Conservation (phyloP, 2,797 vertebrate species). For the Malurus leucopterus region DNA sequence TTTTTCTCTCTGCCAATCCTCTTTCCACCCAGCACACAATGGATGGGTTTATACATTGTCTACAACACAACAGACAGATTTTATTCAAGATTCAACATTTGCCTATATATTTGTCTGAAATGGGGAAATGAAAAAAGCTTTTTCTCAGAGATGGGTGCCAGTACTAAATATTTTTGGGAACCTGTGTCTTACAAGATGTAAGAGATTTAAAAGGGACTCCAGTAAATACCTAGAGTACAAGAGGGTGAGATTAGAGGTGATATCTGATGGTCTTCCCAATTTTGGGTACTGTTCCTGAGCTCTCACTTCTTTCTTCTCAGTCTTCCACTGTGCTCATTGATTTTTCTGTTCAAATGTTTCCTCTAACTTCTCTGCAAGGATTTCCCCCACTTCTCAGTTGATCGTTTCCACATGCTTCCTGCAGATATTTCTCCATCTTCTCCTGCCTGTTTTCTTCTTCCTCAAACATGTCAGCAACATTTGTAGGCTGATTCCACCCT, state of each 20-base stretch:
- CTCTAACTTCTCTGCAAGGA: not conserved
- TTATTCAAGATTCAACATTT: not conserved
- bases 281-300: not conserved
- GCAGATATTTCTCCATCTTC: not conserved
- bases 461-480: not conserved
- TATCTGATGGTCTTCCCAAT: not conserved
- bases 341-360: not conserved
- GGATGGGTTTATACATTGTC: not conserved
- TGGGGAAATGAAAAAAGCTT: not conserved
- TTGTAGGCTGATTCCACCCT: not conserved
- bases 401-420: not conserved
- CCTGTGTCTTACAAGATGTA: not conserved
- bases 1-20: not conserved
- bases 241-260: not conserved
- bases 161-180: not conserved
- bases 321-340: not conserved
- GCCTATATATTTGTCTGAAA: not conserved
- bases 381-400: not conserved
- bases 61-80: not conserved
- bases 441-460: not conserved
- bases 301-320: not conserved
- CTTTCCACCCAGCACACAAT: not conserved
- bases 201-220: not conserved
- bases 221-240: not conserved
- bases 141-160: not conserved